phyloP scores from a whole-genome alignment of 2,888 invertebrate genomes.

The Apamea epomidion region DNA sequence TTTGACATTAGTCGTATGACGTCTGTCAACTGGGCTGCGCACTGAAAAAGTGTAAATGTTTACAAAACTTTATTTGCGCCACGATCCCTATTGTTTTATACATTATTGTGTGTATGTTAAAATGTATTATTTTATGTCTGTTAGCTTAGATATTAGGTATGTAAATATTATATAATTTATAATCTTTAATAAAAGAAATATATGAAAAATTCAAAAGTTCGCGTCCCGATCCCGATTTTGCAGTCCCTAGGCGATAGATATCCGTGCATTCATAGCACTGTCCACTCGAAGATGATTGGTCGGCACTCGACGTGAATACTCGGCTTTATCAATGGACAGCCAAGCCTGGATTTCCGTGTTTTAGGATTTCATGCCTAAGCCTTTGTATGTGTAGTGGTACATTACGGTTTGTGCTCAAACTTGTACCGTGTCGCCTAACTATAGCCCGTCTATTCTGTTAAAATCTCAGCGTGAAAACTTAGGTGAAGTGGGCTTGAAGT shows the following conservation, averaged over 20 bases:
- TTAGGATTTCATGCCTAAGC: not conserved
- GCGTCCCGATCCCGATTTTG: not conserved
- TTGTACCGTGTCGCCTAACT: not conserved
- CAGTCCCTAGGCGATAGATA: constrained; percentile 28
- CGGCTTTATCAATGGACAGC: not conserved
- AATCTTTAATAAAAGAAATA: not conserved
- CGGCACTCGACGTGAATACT: constrained; percentile 21
- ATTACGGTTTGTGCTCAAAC: not conserved
- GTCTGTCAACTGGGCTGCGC: too few species aligned
- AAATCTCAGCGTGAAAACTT: not conserved
- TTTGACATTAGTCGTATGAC: too few species aligned
- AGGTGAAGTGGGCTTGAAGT: not conserved
- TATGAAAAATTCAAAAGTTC: not conserved
- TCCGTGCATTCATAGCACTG: constrained; percentile 17
- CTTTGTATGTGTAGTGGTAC: not conserved
- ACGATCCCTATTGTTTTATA: too few species aligned
- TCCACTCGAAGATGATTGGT: constrained; percentile 57
- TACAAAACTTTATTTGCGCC: too few species aligned
- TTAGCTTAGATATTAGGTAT: too few species aligned
- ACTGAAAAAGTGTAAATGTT: too few species aligned
- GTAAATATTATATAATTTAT: too few species aligned
- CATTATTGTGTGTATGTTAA: too few species aligned
- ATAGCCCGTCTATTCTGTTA: not conserved
- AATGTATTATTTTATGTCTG: too few species aligned
- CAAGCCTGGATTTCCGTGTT: not conserved